Evolutionary conservation across 2,113 vertebrate species (phyloP), one percentile per base, ranked within the genome.

Genomic region (Orthochromis indermauri): DNA sequence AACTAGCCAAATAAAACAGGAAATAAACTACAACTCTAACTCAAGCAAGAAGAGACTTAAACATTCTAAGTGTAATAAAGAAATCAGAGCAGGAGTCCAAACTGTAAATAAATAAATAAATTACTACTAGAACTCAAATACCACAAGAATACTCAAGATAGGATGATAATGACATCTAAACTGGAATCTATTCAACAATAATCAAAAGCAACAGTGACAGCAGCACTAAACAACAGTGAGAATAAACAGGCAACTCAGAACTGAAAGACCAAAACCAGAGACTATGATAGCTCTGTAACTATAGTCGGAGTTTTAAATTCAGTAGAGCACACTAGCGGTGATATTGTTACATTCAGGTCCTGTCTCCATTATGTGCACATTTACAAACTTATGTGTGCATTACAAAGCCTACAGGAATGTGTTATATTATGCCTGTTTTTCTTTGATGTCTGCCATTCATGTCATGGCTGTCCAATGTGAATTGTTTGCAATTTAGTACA

Each of bases 381-480:
- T 66, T 24, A 85, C 79, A 6, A 10, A 54, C 33, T 10, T 35
- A 17, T 5, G 21, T 51, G 17, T 40, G 19, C 42, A 37, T 26
- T 24, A 28, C 24, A 71, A 45, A 42, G 21, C 42, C 28, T 26
- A 68, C 73, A 85, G 87, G 66, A 80, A 66, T 7, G 66, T n/a
- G 53, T 51, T 78, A 4, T 19, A 80, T 53, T 81, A 53, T 78
- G 17, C 47, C 12, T 81, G 59, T 81, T 86, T 90, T 79, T 59
- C 71, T 92, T 88, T 82, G 66, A 83, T 89, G 82, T 88, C 45
- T 76, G 24, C 71, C 9, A 79, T 80, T 91, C 24, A 88, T 80
- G 81, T 88, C 85, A 68, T n/a, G 12, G 49, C 80, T 84, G 88
- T 89, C 85, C 86, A 61, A 14, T 54, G 53, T 49, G 68, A 91